These are phyloP conservation scores for Protonemura montana DNA, from an alignment of 2,888 invertebrate genomes.

Conservation along the genomic window DNA sequence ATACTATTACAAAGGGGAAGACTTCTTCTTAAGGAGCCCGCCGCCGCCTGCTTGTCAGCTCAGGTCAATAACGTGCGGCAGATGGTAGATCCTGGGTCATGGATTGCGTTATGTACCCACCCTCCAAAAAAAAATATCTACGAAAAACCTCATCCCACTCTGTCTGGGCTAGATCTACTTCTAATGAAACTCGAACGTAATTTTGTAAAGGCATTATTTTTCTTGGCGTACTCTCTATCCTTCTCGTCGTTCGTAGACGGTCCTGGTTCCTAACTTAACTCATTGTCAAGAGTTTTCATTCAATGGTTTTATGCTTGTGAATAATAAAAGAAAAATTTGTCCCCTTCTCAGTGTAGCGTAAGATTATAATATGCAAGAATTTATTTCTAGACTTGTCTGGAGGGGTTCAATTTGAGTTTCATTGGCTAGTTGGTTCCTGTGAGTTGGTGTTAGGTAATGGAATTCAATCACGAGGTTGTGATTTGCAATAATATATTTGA, in stretches of 20 bases:
- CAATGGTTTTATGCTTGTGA: not conserved
- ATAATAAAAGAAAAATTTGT: not conserved
- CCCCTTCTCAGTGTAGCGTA: not conserved
- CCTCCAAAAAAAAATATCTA: not conserved
- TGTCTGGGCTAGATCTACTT: not conserved
- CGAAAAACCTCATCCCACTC: not conserved
- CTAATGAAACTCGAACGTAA: slow-evolving; percentile 21
- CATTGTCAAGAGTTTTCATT: not conserved
- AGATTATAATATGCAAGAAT: not conserved
- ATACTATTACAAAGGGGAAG: not conserved
- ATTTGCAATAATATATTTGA: not conserved
- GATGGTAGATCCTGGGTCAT: not conserved
- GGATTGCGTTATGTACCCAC: slow-evolving; percentile 13
- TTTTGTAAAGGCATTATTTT: slow-evolving; percentile 41
- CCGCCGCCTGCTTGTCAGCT: not conserved
- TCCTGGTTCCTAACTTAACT: not conserved
- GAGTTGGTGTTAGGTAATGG: not conserved
- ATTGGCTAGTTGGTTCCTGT: not conserved
- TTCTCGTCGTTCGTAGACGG: too few relatives aligned
- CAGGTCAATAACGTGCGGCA: slow-evolving; percentile 26
- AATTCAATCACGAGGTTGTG: not conserved
- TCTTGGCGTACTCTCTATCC: slow-evolving; percentile 9
- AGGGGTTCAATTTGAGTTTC: slow-evolving; percentile 16
- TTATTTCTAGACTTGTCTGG: slow-evolving; percentile 3
- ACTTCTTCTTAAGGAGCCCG: not conserved